Evolutionary conservation across 2,113 vertebrate species (phyloP).

Genomic region (Pelecanus crispus): DNA sequence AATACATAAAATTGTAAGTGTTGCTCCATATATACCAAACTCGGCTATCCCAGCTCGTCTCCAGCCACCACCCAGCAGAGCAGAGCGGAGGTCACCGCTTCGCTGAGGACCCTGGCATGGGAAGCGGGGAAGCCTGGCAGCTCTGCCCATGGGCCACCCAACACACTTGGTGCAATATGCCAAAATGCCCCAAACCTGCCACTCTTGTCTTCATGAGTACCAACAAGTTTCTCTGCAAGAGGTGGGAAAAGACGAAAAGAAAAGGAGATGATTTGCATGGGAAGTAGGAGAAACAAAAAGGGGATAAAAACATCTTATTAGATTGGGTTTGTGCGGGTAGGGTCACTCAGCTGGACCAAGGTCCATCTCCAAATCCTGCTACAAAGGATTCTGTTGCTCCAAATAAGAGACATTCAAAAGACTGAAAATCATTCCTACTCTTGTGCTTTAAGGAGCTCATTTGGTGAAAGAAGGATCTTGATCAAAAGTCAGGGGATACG

Average conservation of each 20-base stretch:
- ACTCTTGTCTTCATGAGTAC: neutral
- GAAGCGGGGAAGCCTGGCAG: neutral
- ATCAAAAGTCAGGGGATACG: neutral
- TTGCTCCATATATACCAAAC: neutral
- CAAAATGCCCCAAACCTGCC: neutral
- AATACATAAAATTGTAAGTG: neutral
- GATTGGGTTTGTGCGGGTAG: neutral
- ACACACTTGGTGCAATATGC: neutral
- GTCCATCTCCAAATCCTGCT: neutral
- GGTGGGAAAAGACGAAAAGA: neutral
- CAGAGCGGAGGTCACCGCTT: neutral
- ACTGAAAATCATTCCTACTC: neutral
- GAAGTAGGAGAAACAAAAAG: neutral
- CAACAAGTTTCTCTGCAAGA: neutral
- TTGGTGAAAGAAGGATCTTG: neutral
- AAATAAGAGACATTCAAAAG: neutral
- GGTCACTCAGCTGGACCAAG: neutral
- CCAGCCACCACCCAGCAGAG: neutral
- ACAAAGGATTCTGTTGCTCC: neutral
- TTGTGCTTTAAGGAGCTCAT: neutral
- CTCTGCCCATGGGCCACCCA: neutral
- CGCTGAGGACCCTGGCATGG: neutral
- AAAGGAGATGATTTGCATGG: neutral
- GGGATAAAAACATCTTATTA: neutral
- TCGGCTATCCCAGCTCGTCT: neutral